Evolutionary conservation across 2,888 invertebrate species (phyloP).

Genomic region (Cabera pusaria): DNA sequence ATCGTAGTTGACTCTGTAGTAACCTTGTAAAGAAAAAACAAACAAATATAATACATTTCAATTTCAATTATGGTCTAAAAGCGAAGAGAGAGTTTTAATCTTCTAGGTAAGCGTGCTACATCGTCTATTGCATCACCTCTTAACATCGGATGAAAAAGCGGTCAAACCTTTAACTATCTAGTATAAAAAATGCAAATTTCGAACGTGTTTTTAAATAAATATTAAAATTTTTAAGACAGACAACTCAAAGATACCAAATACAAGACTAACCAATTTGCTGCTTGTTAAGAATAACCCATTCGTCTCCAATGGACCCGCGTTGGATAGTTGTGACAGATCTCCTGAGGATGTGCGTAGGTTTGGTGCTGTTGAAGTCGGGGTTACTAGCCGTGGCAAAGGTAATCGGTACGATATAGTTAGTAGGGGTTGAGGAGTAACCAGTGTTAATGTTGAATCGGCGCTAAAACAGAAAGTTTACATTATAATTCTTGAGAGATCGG

Average conservation of each 20-base stretch:
- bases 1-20: slow-evolving; percentile 87
- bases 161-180: no score
- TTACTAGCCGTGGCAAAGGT: slow-evolving; percentile 67
- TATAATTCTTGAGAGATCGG: no score
- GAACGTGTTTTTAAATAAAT: no score
- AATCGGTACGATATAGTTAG: slow-evolving; percentile 70
- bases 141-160: no score
- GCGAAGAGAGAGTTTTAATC: no score
- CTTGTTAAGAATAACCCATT: slow-evolving; percentile 85
- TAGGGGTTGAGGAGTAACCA: slow-evolving; percentile 48
- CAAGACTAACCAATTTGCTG: slow-evolving; percentile 86
- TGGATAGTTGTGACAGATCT: slow-evolving; percentile 52
- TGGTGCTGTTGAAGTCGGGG: slow-evolving; percentile 63
- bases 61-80: no score
- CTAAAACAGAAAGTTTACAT: slow-evolving; percentile 38
- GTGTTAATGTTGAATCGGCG: slow-evolving; percentile 78
- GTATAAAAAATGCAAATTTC: no score
- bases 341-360: slow-evolving; percentile 63
- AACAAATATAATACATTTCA: no score
- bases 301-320: slow-evolving; percentile 54
- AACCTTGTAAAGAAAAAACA: slow-evolving; percentile 61
- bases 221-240: no score
- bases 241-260: no score
- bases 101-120: no score
- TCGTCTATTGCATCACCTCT: no score